Conservation (phyloP, 2,888 invertebrate species). For the Pollenia angustigena region DNA sequence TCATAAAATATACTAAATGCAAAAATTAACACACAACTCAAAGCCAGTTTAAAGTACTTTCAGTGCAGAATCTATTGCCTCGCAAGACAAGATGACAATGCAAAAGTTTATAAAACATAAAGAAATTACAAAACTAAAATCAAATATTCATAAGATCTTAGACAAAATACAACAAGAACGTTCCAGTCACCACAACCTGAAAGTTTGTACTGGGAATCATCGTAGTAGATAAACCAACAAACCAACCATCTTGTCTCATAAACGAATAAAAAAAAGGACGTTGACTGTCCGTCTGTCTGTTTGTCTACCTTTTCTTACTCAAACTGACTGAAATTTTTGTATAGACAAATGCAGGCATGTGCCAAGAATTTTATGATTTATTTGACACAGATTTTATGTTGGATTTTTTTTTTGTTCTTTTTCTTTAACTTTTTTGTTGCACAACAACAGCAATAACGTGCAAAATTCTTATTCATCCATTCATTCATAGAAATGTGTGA, state of each 20-base stretch:
- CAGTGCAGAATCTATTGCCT: constrained; percentile 47
- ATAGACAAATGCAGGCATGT: constrained; percentile 73
- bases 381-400: constrained; percentile 79
- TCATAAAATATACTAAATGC: constrained; percentile 12
- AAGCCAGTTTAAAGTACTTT: constrained; percentile 42
- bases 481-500: constrained; percentile 24
- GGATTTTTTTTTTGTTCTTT: constrained; percentile 1
- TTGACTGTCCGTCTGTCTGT: constrained; percentile 7
- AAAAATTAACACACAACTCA: background rate
- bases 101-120: constrained; percentile 34
- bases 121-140: constrained; percentile 51
- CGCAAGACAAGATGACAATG: constrained; percentile 60
- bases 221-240: constrained; percentile 21
- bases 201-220: constrained; percentile 24
- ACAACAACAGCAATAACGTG: constrained; percentile 19
- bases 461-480: constrained; percentile 26
- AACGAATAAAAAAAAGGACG: constrained; percentile 60
- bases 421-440: constrained; percentile 35
- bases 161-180: constrained; percentile 35
- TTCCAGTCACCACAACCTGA: background rate
- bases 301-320: background rate
- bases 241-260: constrained; percentile 2
- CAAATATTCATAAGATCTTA: constrained; percentile 65
- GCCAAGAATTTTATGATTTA: constrained; percentile 80
- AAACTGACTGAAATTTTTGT: constrained; percentile 29